phyloP scores from a whole-genome alignment of 2,797 vertebrate species.

The Eulemur coronatus region DNA sequence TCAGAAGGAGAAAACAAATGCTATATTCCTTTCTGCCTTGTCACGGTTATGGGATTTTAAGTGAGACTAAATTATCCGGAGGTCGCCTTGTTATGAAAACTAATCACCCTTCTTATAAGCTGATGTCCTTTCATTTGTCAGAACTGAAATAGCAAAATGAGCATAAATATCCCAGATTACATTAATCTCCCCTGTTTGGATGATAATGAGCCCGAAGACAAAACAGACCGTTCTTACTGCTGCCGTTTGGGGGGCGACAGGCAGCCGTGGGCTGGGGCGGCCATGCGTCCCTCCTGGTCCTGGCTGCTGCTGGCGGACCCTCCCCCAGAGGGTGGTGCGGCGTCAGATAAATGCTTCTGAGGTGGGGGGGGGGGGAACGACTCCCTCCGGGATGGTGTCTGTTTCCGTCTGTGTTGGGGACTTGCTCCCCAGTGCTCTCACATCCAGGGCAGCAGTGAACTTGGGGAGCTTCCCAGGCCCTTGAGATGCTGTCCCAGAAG shows the following conservation, averaged over 20 bases:
- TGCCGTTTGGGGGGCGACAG: rapidly evolving
- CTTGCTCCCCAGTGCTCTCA: not conserved
- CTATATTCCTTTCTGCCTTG: not conserved
- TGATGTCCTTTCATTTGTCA: not conserved
- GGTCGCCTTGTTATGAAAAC: not conserved
- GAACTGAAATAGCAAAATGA: not conserved
- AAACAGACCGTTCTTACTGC: rapidly evolving
- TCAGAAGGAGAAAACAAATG: not conserved
- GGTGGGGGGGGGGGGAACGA: too few relatives aligned
- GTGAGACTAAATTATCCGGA: not conserved
- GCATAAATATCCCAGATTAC: not conserved
- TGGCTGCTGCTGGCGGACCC: rapidly evolving
- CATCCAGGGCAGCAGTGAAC: not conserved
- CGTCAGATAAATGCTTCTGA: not conserved
- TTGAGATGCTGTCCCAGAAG: not conserved
- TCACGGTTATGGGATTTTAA: not conserved
- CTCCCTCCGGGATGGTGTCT: rapidly evolving
- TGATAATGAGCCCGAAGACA: not conserved
- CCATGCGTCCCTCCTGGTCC: too few relatives aligned
- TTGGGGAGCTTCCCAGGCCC: not conserved
- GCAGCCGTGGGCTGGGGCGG: too few relatives aligned
- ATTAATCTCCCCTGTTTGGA: rapidly evolving
- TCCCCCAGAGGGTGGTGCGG: not conserved
- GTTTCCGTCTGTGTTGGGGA: too few relatives aligned
- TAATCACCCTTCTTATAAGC: rapidly evolving